A percentile compares a stretch with the other conserved stretches of the same genome.
phyloP scores from a whole-genome alignment of 2,797 vertebrate genomes.

The Fratercula arctica region DNA sequence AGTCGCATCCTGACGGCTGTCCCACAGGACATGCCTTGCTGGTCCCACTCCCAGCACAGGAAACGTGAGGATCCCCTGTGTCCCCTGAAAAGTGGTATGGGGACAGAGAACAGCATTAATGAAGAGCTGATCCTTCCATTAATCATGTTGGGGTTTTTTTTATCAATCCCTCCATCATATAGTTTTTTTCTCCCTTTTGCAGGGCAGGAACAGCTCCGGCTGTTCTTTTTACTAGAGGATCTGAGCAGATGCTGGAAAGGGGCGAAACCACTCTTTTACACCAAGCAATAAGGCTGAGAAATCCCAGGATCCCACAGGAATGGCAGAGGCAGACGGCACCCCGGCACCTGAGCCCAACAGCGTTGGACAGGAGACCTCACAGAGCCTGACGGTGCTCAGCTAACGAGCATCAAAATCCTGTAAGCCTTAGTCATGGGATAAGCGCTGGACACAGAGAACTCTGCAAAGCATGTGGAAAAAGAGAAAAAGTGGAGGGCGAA shows the following conservation, averaged over 20 bases:
- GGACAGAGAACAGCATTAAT: not conserved
- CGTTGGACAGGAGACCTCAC: accelerated
- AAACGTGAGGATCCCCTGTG: not conserved
- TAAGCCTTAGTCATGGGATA: not conserved
- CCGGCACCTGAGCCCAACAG: not conserved
- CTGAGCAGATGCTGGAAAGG: not conserved
- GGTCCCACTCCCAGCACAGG: not conserved
- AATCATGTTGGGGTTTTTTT: not conserved
- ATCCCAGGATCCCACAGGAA: accelerated
- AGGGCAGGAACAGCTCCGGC: not conserved
- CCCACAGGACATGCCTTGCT: not conserved
- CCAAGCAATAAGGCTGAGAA: not conserved
- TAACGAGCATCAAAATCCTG: accelerated
- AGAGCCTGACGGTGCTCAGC: not conserved
- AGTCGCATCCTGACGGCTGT: not conserved
- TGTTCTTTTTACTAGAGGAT: not conserved
- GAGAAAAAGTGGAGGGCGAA: accelerated
- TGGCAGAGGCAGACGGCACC: not conserved
- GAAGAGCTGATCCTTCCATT: not conserved
- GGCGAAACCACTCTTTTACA: not conserved
- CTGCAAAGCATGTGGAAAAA: not conserved
- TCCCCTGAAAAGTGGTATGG: accelerated
- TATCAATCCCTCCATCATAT: not conserved
- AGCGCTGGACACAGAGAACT: not conserved
- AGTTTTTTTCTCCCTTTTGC: not conserved